Percentiles rank a stretch among this genome's conserved stretches.
Conservation (phyloP, 2,888 invertebrate species). For the Rutpela maculata region DNA sequence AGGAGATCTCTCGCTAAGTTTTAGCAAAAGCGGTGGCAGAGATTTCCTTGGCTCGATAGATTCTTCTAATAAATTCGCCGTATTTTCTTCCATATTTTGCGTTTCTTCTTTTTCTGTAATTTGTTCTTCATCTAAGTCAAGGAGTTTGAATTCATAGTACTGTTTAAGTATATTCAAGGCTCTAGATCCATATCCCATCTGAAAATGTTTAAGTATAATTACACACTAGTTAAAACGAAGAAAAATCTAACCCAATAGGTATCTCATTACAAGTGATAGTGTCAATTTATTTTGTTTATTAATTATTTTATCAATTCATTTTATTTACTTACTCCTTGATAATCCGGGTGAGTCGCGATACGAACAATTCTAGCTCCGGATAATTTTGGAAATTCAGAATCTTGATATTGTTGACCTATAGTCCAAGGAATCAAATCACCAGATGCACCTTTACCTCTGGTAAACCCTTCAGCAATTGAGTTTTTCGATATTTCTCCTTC, state of each 20-base stretch:
- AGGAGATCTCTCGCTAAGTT: conserved; percentile 88
- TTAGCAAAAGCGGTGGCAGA: conserved; percentile 91
- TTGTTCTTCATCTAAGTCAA: conserved; percentile 80
- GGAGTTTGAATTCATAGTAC: conserved; percentile 91
- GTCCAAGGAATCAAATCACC: conserved; percentile 99
- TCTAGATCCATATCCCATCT: conserved; percentile 98
- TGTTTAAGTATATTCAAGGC: conserved; percentile 89
- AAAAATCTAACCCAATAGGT: too few relatives aligned
- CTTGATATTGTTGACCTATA: conserved; percentile 96
- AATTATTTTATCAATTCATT: too few relatives aligned
- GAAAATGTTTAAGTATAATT: conserved; percentile 57
- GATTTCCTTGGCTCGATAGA: conserved; percentile 85
- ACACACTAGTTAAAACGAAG: conserved; percentile 1
- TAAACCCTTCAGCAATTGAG: conserved; percentile 86
- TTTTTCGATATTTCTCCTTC: conserved; percentile 85
- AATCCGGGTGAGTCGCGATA: conserved; percentile 98
- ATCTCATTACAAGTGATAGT: too few relatives aligned
- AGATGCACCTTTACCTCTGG: conserved; percentile 91
- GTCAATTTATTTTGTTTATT: too few relatives aligned
- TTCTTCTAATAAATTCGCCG: conserved; percentile 82
- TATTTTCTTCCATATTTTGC: conserved; percentile 76
- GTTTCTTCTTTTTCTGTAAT: conserved; percentile 71
- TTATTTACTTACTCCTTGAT: conserved; percentile 83
- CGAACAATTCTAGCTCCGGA: conserved; percentile 94
- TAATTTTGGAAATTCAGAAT: conserved; percentile 93